Percentiles rank a stretch among this genome's conserved stretches.
Evolutionary conservation across 35 echinoderm and acorn worm species (phyloP).

Genomic region (Ophiothrix spiculata): DNA sequence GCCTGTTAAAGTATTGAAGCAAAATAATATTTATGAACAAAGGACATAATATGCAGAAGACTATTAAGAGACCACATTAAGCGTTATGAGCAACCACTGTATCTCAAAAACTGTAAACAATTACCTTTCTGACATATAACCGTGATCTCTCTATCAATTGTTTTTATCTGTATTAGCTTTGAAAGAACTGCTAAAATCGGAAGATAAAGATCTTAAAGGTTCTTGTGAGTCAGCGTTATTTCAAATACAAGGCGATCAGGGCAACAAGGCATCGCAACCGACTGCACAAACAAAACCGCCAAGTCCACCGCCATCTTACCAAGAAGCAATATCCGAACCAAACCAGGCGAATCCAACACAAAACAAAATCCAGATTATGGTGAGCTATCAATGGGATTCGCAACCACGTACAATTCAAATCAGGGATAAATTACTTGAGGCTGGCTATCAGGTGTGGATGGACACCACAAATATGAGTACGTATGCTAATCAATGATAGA

Average conservation of each 20-base stretch:
- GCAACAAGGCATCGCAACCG: not conserved
- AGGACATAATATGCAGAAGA: not conserved
- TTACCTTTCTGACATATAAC: too few relatives aligned
- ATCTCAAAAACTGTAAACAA: not conserved
- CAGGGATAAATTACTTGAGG: not conserved
- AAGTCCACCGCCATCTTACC: not conserved
- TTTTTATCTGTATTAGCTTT: not conserved
- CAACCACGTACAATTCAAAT: not conserved
- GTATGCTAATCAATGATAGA: too few relatives aligned
- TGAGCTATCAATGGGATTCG: not conserved
- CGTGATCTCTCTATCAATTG: too few relatives aligned
- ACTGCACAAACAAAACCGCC: not conserved
- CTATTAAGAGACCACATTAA: too few relatives aligned
- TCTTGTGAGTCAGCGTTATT: not conserved
- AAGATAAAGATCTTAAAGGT: not conserved
- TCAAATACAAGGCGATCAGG: not conserved
- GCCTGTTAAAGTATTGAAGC: not conserved
- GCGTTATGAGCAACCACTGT: not conserved
- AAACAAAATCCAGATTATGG: not conserved
- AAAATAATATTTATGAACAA: not conserved
- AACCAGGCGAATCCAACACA: too few relatives aligned
- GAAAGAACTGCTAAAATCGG: not conserved
- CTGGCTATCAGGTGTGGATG: not conserved
- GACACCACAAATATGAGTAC: not conserved
- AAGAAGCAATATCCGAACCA: not conserved